Evolutionary conservation across 1,140 invertebrate species (phyloP).

Genomic region (Neodiprion fabricii): DNA sequence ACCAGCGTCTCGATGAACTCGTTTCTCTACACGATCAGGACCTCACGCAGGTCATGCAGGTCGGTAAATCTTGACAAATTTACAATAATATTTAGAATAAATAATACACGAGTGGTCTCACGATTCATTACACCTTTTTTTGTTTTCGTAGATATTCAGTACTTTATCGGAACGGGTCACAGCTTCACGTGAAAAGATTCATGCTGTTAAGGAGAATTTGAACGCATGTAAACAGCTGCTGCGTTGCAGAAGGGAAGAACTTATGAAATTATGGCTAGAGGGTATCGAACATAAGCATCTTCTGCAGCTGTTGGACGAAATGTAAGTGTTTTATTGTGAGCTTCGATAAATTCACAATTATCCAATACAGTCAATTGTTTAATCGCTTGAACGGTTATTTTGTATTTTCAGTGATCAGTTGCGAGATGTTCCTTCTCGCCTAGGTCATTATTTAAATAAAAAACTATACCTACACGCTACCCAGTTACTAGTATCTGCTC

Average conservation of each 20-base stretch:
- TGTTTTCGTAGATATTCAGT: conserved; percentile 73
- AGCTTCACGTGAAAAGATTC: conserved; percentile 81
- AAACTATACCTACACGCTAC: conserved; percentile 90
- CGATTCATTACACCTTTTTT: conserved; percentile 13
- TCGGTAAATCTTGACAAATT: conserved; percentile 43
- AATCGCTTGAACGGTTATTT: conserved; percentile 29
- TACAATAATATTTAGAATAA: conserved; percentile 13
- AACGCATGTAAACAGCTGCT: conserved; percentile 89
- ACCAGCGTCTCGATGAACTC: conserved; percentile 85
- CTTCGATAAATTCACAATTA: conserved; percentile 20
- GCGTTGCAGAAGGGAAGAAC: conserved; percentile 89
- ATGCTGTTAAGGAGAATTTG: conserved; percentile 87
- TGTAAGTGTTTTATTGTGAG: conserved; percentile 66
- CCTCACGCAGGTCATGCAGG: conserved; percentile 85
- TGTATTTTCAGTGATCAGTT: conserved; percentile 73
- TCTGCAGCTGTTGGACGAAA: conserved; percentile 85
- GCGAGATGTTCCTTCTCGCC: conserved; percentile 78
- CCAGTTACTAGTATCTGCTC: conserved; percentile 75
- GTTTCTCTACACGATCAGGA: conserved; percentile 89
- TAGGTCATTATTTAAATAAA: conserved; percentile 72
- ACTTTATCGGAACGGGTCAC: conserved; percentile 79
- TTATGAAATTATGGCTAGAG: conserved; percentile 92
- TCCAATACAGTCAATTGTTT: conserved; percentile 8
- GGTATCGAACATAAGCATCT: conserved; percentile 93
- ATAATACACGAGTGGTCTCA: background rate